phyloP scores from a whole-genome alignment of 2,888 invertebrate genomes.

The Chalcis sispes region DNA sequence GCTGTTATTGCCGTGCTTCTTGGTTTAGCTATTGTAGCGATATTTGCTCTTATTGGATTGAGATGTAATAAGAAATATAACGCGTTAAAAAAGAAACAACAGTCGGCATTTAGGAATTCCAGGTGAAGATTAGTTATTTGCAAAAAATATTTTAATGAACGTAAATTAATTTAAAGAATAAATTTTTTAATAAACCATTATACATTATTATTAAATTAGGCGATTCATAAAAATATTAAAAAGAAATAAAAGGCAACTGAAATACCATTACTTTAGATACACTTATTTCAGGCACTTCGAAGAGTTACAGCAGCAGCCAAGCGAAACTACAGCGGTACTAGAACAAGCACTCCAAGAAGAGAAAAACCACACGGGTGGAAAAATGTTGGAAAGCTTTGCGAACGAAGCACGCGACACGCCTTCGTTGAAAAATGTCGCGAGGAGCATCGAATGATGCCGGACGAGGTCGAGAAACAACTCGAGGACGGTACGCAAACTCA shows the following conservation, averaged over 20 bases:
- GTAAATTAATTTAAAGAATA: too few relatives aligned
- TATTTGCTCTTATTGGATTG: conserved; percentile 58
- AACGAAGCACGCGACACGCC: conserved; percentile 36
- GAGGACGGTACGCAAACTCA: neutral
- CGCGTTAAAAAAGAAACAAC: conserved; percentile 53
- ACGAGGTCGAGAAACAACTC: neutral
- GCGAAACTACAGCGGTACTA: conserved; percentile 37
- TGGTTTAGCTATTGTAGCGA: conserved; percentile 59
- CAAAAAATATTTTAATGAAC: too few relatives aligned
- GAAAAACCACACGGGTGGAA: conserved; percentile 3
- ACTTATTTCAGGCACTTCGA: conserved; percentile 36
- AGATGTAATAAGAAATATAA: conserved; percentile 53
- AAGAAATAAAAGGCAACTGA: too few relatives aligned
- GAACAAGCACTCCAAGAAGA: conserved; percentile 32
- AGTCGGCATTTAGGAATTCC: conserved; percentile 32
- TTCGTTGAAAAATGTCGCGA: conserved; percentile 43
- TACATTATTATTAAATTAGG: too few relatives aligned
- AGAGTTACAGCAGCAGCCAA: conserved; percentile 49
- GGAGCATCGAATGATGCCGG: conserved; percentile 45
- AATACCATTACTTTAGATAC: too few relatives aligned
- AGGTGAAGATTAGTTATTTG: conserved; percentile 35
- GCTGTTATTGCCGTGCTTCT: conserved; percentile 60
- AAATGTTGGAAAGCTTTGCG: conserved; percentile 5
- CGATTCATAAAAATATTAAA: too few relatives aligned
- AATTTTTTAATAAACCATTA: too few relatives aligned